These are phyloP conservation scores for Odontomachus brunneus DNA, from an alignment of 1,140 invertebrate genomes.

Conservation along the genomic window DNA sequence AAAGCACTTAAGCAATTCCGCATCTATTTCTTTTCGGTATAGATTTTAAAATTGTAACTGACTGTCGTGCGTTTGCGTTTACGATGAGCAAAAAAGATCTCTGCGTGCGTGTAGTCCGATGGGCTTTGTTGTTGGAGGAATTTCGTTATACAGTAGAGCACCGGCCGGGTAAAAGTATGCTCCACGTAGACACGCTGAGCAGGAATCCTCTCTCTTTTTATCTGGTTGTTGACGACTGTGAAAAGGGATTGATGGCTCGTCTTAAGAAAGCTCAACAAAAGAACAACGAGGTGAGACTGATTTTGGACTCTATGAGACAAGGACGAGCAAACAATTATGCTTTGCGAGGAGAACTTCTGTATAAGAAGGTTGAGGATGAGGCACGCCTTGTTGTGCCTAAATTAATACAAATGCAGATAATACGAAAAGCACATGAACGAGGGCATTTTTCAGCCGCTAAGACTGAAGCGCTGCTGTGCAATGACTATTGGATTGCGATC, in stretches of 20 bases:
- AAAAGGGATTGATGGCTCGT: not conserved
- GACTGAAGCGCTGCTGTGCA: too few relatives aligned
- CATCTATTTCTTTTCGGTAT: conserved; percentile 79
- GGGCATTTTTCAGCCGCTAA: conserved; percentile 36
- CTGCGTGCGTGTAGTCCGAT: not conserved
- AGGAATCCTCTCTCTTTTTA: conserved; percentile 28
- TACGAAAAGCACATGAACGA: not conserved
- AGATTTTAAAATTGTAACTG: conserved; percentile 77
- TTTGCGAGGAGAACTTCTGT: conserved; percentile 59
- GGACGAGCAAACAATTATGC: not conserved
- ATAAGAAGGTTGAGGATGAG: conserved; percentile 62
- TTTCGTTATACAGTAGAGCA: conserved; percentile 69
- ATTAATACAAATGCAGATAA: conserved; percentile 33
- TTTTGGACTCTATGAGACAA: conserved; percentile 9
- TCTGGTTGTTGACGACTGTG: not conserved
- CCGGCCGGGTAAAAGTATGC: conserved; percentile 59
- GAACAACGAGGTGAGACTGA: not conserved
- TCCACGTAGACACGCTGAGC: conserved; percentile 26
- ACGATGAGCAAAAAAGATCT: conserved; percentile 15
- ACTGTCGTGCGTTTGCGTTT: conserved; percentile 28
- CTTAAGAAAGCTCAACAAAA: conserved; percentile 16
- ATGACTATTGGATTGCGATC: too few relatives aligned
- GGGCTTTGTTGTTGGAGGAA: conserved; percentile 68
- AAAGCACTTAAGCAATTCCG: conserved; percentile 79
- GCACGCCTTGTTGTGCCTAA: conserved; percentile 29